Evolutionary conservation across 2,888 invertebrate species (phyloP).

Genomic region (Andrena trimmerana): DNA sequence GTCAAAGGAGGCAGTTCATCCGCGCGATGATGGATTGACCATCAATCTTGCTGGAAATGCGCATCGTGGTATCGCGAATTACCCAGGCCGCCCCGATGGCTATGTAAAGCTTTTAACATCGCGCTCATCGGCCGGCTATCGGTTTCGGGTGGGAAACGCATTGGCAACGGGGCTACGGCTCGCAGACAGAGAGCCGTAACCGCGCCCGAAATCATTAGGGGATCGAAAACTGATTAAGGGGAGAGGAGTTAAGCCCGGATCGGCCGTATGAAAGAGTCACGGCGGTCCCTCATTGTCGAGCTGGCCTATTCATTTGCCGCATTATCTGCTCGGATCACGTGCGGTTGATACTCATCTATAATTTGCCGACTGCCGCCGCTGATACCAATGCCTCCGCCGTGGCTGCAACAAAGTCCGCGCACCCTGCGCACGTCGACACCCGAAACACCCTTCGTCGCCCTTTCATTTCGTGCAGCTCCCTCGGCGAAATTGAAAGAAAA

Average conservation of each 20-base stretch:
- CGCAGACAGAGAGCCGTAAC: conserved; percentile 63
- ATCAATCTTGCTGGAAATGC: conserved; percentile 42
- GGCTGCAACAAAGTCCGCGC: conserved; percentile 30
- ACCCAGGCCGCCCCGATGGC: conserved; percentile 43
- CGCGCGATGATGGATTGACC: conserved; percentile 31
- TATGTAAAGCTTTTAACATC: conserved; percentile 49
- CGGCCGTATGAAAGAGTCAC: conserved; percentile 81
- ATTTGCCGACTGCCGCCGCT: conserved; percentile 73
- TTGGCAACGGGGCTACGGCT: conserved; percentile 36
- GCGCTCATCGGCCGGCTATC: conserved; percentile 41
- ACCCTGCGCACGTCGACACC: conserved; percentile 34
- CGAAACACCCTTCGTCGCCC: conserved; percentile 44
- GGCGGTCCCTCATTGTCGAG: conserved; percentile 79
- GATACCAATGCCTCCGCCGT: conserved; percentile 44
- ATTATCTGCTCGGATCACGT: conserved; percentile 82
- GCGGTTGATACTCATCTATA: conserved; percentile 82
- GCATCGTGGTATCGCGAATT: conserved; percentile 42
- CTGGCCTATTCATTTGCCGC: conserved; percentile 81
- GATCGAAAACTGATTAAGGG: conserved; percentile 82
- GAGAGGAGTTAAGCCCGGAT: conserved; percentile 75
- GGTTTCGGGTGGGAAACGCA: conserved; percentile 43
- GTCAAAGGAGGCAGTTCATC: conserved; percentile 37
- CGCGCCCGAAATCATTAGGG: conserved; percentile 82
- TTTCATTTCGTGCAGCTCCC: conserved; percentile 63
- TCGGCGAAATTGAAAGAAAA: conserved; percentile 80